Evolutionary conservation across 2,113 vertebrate species (phyloP), one percentile per base, ranked within the genome.

Genomic region (Rhodinocichla rosea): DNA sequence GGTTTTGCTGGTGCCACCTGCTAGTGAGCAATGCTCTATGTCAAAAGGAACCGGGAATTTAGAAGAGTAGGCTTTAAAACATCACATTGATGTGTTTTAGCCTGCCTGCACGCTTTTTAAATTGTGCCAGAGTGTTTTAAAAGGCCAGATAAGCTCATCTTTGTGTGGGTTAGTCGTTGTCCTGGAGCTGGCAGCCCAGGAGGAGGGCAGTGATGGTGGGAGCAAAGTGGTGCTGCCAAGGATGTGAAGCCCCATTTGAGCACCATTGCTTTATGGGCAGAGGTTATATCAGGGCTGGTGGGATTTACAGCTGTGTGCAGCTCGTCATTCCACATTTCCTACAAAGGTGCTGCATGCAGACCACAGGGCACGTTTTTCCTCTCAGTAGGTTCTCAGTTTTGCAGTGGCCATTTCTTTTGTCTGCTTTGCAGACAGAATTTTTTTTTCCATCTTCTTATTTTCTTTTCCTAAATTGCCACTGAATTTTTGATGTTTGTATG

Each of bases 201-300:
- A 37, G 30, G 10, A 59, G 30, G 19, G 22, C 20, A 30, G 14
- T 3, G 7, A 16, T 60, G 23, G 42, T 42, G 45, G 30, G 22
- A 35, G 28, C 44, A 55, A 15, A 67, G 21, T 1, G 1, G 6
- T 2, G 2, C 40, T 78, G 32, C n/a, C 32, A 8, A 64, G 40
- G 16, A 59, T 3, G 6, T 2, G 1, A 91, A 55, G 18, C n/a
- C 37, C 21, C 13, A 26, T 23, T 57, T 39, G 45, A 50, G 32
- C 15, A 3, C 13, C 69, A 18, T 3, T 44, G 52, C 27, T 28
- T 82, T 64, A 37, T 5, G 44, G 82, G 27, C 33, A 65, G 50
- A 73, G 15, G 3, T 45, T 78, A 56, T 53, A 5, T 32, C 1
- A 0, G 33, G 42, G 5, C 50, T 83, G 57, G 33, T 0, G 0